Percentiles rank a stretch among this genome's conserved stretches.
These are phyloP conservation scores for Sarcophilus harrisii DNA, from an alignment of 2,797 vertebrate species.

Conservation along the genomic window DNA sequence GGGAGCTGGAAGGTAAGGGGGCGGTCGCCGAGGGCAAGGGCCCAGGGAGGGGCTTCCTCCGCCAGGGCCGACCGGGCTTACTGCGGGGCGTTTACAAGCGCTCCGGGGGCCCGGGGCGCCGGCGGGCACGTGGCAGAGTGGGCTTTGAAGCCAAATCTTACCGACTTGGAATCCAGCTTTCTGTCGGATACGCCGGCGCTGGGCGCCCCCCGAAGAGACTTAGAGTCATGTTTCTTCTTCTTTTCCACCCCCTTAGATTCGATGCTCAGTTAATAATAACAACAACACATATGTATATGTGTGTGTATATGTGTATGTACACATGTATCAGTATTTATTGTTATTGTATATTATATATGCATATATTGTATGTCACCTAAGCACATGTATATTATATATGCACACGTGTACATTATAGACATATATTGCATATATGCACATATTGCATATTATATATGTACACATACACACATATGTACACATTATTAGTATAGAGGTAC, in stretches of 20 bases:
- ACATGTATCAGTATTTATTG: too few species aligned
- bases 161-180: neutral
- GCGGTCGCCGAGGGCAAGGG: slow-evolving; percentile 1
- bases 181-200: neutral
- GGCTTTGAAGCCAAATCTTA: neutral
- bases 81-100: neutral
- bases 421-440: too few species aligned
- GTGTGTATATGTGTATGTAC: too few species aligned
- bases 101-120: neutral
- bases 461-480: too few species aligned
- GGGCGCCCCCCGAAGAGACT: neutral
- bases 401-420: too few species aligned
- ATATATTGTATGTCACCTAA: too few species aligned
- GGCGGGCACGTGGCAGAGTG: neutral
- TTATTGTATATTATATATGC: too few species aligned
- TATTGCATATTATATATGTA: too few species aligned
- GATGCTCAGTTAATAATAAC: neutral
- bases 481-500: too few species aligned
- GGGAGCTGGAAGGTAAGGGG: slow-evolving; percentile 90
- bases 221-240: neutral
- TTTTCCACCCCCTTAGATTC: neutral
- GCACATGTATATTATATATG: too few species aligned
- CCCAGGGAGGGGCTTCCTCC: neutral
- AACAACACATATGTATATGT: too few species aligned
- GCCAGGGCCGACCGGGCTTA: neutral